These are phyloP conservation scores for Manis javanica DNA, from an alignment of 2,797 vertebrate genomes.

Conservation along the genomic window DNA sequence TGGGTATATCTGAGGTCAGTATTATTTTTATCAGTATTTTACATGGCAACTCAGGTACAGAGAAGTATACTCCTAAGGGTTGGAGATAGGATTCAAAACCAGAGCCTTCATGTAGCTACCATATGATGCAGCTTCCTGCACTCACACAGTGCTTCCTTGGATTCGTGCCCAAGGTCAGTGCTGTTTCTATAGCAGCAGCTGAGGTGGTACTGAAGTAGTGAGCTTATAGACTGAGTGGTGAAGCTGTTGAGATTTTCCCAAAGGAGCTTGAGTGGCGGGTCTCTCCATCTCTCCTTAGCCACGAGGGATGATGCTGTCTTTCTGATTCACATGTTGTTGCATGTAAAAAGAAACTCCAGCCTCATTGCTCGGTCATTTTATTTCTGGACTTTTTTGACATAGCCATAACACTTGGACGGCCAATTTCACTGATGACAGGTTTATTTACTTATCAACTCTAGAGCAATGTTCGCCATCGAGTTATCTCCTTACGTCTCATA, in stretches of 20 bases:
- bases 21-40: neutral
- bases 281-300: slow-evolving; percentile 39
- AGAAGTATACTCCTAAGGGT: neutral
- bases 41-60: neutral
- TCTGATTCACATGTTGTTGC: slow-evolving; percentile 70
- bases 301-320: slow-evolving; percentile 30
- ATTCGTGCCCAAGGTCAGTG: slow-evolving; percentile 62
- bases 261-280: slow-evolving; percentile 68
- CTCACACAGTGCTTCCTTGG: neutral
- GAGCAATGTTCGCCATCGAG: slow-evolving; percentile 58
- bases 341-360: slow-evolving; percentile 76
- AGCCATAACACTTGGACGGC: neutral
- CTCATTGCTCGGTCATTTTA: slow-evolving; percentile 70
- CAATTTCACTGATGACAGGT: slow-evolving; percentile 70
- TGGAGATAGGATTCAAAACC: neutral
- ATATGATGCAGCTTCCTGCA: neutral
- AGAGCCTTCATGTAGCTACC: neutral
- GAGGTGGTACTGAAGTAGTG: slow-evolving; percentile 70
- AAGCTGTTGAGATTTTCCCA: slow-evolving; percentile 66
- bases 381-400: slow-evolving; percentile 68
- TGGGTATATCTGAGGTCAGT: neutral
- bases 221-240: slow-evolving; percentile 76
- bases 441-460: slow-evolving; percentile 64
- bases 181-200: slow-evolving; percentile 82
- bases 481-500: slow-evolving; percentile 68